Conservation (phyloP, 2,888 invertebrate species). For the Bhutanitis thaidina region DNA sequence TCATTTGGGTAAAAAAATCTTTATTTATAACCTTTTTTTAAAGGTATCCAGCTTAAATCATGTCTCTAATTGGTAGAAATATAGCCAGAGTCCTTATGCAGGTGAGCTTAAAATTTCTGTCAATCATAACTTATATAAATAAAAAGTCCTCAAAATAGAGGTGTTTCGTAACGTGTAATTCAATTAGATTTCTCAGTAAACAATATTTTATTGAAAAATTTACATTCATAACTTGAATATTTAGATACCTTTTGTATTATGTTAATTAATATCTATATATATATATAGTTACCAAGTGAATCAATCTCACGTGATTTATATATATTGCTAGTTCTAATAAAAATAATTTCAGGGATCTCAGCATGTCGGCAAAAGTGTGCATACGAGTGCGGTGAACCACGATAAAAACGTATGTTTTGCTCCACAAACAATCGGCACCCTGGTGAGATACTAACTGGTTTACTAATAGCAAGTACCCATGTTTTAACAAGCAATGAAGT, state of each 20-base stretch:
- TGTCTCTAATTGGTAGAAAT: conserved; percentile 68
- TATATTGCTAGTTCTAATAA: too few species aligned
- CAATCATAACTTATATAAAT: not conserved
- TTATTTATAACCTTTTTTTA: conserved; percentile 38
- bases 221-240: too few species aligned
- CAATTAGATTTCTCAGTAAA: too few species aligned
- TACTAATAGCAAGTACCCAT: conserved; percentile 49
- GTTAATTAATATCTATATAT: too few species aligned
- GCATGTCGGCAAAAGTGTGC: conserved; percentile 60
- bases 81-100: conserved; percentile 60
- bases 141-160: conserved; percentile 1
- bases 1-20: too few species aligned
- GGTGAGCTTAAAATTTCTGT: conserved; percentile 38
- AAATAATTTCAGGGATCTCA: conserved; percentile 60
- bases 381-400: conserved; percentile 63
- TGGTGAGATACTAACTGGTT: conserved; percentile 74
- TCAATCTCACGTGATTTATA: too few species aligned
- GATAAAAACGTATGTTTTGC: conserved; percentile 69
- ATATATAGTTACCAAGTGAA: too few species aligned
- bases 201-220: too few species aligned
- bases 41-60: conserved; percentile 35
- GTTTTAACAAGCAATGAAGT: conserved; percentile 31
- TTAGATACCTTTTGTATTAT: too few species aligned
- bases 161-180: conserved; percentile 63
- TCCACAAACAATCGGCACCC: conserved; percentile 52